These are phyloP conservation scores for Hipposideros armiger DNA, from an alignment of 2,113 vertebrate genomes.

Conservation along the genomic window DNA sequence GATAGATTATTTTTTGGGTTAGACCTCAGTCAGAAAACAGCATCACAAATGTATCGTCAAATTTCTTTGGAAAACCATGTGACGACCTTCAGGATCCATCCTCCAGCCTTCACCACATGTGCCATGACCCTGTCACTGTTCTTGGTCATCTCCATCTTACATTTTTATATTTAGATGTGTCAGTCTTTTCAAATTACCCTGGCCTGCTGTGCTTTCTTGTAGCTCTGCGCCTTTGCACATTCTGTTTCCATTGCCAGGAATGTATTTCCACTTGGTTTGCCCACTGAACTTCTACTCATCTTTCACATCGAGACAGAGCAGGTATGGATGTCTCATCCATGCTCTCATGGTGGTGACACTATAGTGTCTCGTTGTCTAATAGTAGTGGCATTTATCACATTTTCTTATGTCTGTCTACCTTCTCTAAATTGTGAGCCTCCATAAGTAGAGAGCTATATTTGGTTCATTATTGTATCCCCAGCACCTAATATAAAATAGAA, in stretches of 20 bases:
- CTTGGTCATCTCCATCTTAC: accelerated
- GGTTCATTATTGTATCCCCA: neutral
- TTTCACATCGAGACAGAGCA: neutral
- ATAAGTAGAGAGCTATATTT: neutral
- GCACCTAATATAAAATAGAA: neutral
- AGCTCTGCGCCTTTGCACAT: neutral
- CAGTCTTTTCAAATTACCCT: neutral
- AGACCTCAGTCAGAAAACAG: neutral
- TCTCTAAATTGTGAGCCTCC: neutral
- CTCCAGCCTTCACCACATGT: neutral
- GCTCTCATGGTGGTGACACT: accelerated
- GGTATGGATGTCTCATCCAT: neutral
- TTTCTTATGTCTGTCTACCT: neutral
- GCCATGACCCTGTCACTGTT: accelerated
- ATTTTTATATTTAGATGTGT: neutral
- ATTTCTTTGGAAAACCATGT: neutral
- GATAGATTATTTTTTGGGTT: neutral
- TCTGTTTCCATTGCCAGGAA: neutral
- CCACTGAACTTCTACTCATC: neutral
- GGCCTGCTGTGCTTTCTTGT: neutral
- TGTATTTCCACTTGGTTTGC: neutral
- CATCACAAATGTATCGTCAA: neutral
- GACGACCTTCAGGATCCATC: neutral
- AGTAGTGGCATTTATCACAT: neutral
- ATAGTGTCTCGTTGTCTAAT: accelerated